Evolutionary conservation across 2,797 vertebrate genomes (phyloP), one percentile per base, ranked within the genome.

Genomic region (Gymnoscopelus braueri): DNA sequence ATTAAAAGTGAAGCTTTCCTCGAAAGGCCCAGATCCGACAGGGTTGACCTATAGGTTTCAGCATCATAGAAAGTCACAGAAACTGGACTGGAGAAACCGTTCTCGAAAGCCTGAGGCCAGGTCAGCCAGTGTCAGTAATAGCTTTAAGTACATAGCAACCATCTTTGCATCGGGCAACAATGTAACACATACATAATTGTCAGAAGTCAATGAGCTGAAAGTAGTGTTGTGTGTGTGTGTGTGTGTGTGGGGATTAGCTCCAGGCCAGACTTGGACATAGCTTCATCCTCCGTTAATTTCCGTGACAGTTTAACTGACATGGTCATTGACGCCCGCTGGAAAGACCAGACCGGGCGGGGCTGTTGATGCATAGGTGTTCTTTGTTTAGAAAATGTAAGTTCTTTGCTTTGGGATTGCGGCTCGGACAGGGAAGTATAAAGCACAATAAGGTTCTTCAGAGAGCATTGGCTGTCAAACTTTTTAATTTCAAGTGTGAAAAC

Each of bases 101-200:
- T 75, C 72, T 57, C 47, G 1, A 47, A 44, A 35, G 48, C 66
- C 67, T 10, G 29, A 0, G 56, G 74, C 54, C 39, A 44, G 39
- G 47, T 69, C 66, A 55, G 54, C 66, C 5, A 15, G 52, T 60
- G 54, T 63, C 5, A 15, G 52, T 60, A 9, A 44, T 2, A 67
- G 29, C 13, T 1, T 23, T 60, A 11, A 66, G 54, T 70, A 65
- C 72, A 80, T 12, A 79, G 65, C 50, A 79, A 72, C 74, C 62
- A n/a, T 12, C 56, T 0, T 19, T 51, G 19, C 39, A 55, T 35
- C 1, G n/a, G 67, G 63, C 54, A 75, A 63, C 52, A 53, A 44
- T 44, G 39, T 44, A 44, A 4, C 39, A 67, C 35, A 47, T 53
- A 15, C 44, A 50, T 4, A 32, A 69, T 67, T 72, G 55, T 67